Evolutionary conservation across 2,113 vertebrate species (phyloP).

Genomic region (Hyla sarda): DNA sequence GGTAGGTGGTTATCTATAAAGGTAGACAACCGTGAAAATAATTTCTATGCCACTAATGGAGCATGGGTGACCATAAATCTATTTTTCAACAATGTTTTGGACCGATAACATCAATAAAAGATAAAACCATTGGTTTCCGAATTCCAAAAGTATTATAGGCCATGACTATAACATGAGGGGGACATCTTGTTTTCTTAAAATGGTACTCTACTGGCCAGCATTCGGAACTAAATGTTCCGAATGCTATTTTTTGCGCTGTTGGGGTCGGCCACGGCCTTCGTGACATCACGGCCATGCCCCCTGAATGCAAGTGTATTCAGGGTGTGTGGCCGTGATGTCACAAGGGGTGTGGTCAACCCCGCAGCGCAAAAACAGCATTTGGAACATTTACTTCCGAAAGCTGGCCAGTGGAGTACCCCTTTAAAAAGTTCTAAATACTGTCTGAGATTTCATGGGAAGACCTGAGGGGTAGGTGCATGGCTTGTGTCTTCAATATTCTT

Average conservation of each 20-base stretch:
- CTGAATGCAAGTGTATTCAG: no score
- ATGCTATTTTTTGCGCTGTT: no score
- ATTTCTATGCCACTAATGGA: neutral
- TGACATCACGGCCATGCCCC: no score
- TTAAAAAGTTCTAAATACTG: neutral
- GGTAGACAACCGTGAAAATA: neutral
- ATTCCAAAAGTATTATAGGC: neutral
- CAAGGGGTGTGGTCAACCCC: no score
- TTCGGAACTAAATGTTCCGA: no score
- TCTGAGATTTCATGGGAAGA: neutral
- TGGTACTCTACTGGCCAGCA: no score
- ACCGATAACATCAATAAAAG: neutral
- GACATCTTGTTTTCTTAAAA: neutral
- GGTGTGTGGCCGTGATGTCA: no score
- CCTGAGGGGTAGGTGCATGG: neutral
- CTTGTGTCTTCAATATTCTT: neutral
- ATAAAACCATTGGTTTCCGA: neutral
- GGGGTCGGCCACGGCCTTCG: no score
- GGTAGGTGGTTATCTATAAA: neutral
- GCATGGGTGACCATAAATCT: neutral
- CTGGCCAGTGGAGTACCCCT: no score
- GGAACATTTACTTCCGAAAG: no score
- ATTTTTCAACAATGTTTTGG: neutral
- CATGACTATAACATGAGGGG: neutral
- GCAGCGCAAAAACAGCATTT: no score